Evolutionary conservation across 2,113 vertebrate genomes (phyloP).

Genomic region (Phainopepla nitens): DNA sequence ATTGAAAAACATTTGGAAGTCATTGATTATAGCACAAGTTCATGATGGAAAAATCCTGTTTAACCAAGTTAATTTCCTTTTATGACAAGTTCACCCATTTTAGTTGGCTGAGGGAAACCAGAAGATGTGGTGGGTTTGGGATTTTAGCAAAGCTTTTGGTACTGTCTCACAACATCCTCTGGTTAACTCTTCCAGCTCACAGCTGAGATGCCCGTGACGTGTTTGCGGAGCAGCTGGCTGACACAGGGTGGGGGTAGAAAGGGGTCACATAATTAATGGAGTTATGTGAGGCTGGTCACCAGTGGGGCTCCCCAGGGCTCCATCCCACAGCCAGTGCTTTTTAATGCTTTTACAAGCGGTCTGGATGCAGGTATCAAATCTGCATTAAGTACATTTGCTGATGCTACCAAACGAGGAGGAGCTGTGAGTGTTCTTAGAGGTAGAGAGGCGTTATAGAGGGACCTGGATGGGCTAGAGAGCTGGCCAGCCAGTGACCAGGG

Average conservation of each 20-base stretch:
- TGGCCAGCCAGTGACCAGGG: background rate
- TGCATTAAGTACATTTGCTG: background rate
- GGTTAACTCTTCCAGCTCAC: background rate
- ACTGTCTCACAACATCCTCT: background rate
- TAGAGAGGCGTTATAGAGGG: background rate
- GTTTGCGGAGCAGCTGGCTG: background rate
- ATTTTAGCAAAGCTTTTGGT: background rate
- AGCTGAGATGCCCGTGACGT: background rate
- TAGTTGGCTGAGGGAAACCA: background rate
- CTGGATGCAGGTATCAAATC: background rate
- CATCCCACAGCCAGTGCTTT: background rate
- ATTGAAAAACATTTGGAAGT: background rate
- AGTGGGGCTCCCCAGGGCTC: background rate
- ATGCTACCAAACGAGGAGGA: background rate
- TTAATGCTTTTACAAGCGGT: background rate
- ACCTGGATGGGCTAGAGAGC: background rate
- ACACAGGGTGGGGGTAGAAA: fast-evolving
- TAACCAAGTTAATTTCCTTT: background rate
- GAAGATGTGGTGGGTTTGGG: background rate
- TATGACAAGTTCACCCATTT: background rate
- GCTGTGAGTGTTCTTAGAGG: background rate
- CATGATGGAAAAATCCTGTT: background rate
- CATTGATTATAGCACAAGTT: background rate
- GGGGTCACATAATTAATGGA: fast-evolving
- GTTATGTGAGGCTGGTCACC: background rate